Evolutionary conservation across 2,888 invertebrate species (phyloP).

Genomic region (Automeris io): DNA sequence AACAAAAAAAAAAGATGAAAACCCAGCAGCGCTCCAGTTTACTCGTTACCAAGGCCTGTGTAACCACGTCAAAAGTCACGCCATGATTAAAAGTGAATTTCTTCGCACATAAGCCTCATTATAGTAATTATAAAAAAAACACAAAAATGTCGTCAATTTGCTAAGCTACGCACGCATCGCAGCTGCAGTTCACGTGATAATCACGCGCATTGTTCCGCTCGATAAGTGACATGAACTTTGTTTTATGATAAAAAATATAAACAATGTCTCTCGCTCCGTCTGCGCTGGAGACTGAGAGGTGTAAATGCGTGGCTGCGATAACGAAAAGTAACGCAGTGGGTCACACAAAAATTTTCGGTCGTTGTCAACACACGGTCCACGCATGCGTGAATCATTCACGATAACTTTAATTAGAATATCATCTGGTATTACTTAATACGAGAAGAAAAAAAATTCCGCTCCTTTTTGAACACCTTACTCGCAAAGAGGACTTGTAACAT

Average conservation of each 20-base stretch:
- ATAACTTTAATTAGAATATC: not conserved
- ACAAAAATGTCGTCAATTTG: not conserved
- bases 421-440: not conserved
- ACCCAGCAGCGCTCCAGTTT: too few species aligned
- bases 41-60: too few species aligned
- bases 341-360: not conserved
- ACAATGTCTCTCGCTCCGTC: constrained; percentile 26
- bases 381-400: not conserved
- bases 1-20: too few species aligned
- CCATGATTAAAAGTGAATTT: too few species aligned
- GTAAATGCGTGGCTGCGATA: constrained; percentile 3
- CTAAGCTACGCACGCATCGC: not conserved
- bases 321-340: constrained; percentile 3
- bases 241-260: constrained; percentile 34
- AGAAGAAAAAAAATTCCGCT: too few species aligned
- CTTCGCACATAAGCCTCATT: too few species aligned
- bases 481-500: too few species aligned
- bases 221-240: constrained; percentile 37
- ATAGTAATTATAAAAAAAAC: too few species aligned
- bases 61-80: too few species aligned
- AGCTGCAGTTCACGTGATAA: constrained; percentile 21
- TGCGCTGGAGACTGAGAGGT: constrained; percentile 8
- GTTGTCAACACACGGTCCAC: not conserved
- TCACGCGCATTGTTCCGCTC: constrained; percentile 28
- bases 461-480: too few species aligned